phyloP scores from a whole-genome alignment of 1,140 invertebrate species.

The Drosophila jambulina region DNA sequence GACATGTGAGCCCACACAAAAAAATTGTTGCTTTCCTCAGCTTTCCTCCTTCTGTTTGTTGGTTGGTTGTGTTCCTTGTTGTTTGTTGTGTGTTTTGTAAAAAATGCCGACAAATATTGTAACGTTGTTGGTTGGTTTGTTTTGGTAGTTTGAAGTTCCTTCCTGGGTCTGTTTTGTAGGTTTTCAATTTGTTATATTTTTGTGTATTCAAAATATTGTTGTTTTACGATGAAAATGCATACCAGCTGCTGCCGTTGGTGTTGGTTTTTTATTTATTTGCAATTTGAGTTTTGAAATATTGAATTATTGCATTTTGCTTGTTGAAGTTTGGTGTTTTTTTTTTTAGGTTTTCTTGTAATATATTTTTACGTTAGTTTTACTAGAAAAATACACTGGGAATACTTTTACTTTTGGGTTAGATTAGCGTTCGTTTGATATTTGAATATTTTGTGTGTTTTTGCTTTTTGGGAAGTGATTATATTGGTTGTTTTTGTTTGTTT shows the following conservation, averaged over 20 bases:
- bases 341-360: constrained; percentile 23
- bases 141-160: constrained; percentile 56
- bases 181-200: constrained; percentile 29
- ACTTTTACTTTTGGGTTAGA: constrained; percentile 63
- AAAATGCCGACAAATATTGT: constrained; percentile 80
- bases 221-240: constrained; percentile 72
- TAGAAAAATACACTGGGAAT: constrained; percentile 82
- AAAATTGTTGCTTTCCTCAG: constrained; percentile 58
- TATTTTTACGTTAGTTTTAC: constrained; percentile 70
- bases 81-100: constrained; percentile 55
- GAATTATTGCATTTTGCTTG: constrained; percentile 57
- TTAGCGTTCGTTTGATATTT: constrained; percentile 73
- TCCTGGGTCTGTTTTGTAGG: constrained; percentile 39
- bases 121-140: constrained; percentile 51
- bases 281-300: constrained; percentile 56
- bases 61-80: constrained; percentile 50
- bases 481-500: constrained; percentile 46
- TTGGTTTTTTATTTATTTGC: constrained; percentile 42
- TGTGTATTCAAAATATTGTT: constrained; percentile 57
- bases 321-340: constrained; percentile 23
- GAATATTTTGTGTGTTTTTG: constrained; percentile 54
- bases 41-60: constrained; percentile 33
- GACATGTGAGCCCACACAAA: constrained; percentile 40
- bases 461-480: constrained; percentile 66
- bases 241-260: constrained; percentile 65